Conservation (phyloP, 2,888 invertebrate genomes). For the Sminthurinus aureus region DNA sequence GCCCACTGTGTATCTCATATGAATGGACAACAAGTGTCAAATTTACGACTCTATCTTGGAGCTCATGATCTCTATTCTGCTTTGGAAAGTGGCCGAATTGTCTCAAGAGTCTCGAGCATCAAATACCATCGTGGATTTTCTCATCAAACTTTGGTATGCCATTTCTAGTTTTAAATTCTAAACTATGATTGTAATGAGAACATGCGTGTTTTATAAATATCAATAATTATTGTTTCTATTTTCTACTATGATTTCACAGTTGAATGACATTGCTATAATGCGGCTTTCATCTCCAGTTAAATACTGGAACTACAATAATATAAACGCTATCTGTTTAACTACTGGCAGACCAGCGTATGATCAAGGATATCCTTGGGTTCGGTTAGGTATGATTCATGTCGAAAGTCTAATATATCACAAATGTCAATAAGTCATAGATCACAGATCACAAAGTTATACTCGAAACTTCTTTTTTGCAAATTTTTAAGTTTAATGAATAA, state of each 20-base stretch:
- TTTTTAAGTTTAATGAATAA: no score
- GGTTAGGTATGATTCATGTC: no score
- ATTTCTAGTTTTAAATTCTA: neutral
- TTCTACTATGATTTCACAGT: no score
- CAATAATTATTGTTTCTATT: neutral
- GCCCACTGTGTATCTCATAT: conserved; percentile 21
- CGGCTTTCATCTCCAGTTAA: conserved; percentile 3
- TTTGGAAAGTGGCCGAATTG: conserved; percentile 29
- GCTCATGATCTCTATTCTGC: conserved; percentile 47
- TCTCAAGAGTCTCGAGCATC: neutral
- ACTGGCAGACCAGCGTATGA: conserved; percentile 26
- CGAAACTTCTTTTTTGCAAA: no score
- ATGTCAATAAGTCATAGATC: no score
- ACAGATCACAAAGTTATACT: no score
- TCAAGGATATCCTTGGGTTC: neutral
- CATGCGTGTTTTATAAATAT: neutral
- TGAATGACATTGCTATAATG: conserved; percentile 51
- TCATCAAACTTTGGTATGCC: conserved; percentile 49
- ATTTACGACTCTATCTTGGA: conserved; percentile 47
- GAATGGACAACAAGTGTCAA: conserved; percentile 43
- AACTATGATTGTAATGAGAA: neutral
- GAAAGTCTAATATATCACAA: no score
- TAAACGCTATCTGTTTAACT: conserved; percentile 26
- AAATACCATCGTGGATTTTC: conserved; percentile 50
- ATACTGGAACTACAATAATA: neutral